A percentile compares a stretch with the other conserved stretches of the same genome.
Conservation (phyloP, 2,113 vertebrate species). For the Etia nguti region DNA sequence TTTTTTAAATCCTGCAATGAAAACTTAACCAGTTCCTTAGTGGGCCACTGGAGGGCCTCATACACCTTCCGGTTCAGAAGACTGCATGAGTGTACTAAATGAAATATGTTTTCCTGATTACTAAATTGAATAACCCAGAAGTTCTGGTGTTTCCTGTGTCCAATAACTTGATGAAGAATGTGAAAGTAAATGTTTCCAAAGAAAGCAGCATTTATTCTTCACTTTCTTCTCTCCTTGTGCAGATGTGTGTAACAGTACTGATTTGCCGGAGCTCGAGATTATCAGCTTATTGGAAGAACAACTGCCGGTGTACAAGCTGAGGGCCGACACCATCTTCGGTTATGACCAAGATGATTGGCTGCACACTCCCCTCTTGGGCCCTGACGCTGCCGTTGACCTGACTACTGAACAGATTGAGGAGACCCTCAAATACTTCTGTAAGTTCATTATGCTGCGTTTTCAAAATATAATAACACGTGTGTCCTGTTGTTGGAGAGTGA, state of each 20-base stretch:
- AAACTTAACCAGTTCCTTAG: not conserved
- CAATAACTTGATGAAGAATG: not conserved
- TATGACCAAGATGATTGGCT: conserved; percentile 99
- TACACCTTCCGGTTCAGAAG: not conserved
- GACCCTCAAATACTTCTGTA: conserved; percentile 97
- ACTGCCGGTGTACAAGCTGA: conserved; percentile 93
- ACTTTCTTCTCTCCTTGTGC: not conserved
- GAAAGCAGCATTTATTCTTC: not conserved
- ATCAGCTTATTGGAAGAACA: conserved; percentile 97
- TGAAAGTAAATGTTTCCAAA: not conserved
- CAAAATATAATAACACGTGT: not conserved
- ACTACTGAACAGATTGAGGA: conserved; percentile 96
- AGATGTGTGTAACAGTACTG: conserved; percentile 99
- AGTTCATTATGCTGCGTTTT: conserved; percentile 58
- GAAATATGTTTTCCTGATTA: not conserved
- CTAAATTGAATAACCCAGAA: not conserved
- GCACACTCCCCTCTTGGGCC: conserved; percentile 90
- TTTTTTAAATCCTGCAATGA: not conserved
- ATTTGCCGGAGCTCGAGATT: conserved; percentile 98
- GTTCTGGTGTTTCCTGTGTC: not conserved
- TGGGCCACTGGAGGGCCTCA: conserved; percentile 54
- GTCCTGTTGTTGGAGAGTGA: not conserved
- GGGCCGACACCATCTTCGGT: conserved; percentile 95
- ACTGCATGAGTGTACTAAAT: not conserved
- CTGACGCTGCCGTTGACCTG: conserved; percentile 84